These are phyloP conservation scores for Hemibagrus guttatus DNA, from an alignment of 2,797 vertebrate species.

Conservation along the genomic window DNA sequence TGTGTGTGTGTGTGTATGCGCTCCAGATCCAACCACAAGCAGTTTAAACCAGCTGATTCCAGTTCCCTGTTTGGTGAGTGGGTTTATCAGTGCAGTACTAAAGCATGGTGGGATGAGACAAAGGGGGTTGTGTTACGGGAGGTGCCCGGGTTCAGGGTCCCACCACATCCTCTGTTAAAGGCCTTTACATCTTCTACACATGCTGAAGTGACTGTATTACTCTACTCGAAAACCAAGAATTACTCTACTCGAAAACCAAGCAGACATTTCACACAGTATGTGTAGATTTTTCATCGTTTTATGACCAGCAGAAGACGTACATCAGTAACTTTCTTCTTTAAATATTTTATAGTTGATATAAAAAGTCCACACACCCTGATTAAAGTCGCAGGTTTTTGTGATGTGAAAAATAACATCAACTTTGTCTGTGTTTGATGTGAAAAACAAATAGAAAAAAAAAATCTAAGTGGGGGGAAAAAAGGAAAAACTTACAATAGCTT, in stretches of 20 bases:
- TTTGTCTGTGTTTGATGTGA: too few relatives aligned
- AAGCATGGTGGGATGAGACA: slow-evolving; percentile 25
- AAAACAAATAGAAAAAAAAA: too few relatives aligned
- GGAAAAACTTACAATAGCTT: neutral
- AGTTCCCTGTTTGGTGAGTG: slow-evolving; percentile 54
- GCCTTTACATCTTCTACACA: neutral
- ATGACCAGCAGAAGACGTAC: neutral
- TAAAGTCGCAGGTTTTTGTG: neutral
- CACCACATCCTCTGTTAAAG: neutral
- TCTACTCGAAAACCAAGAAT: too few relatives aligned
- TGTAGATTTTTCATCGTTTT: neutral
- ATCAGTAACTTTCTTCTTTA: too few relatives aligned
- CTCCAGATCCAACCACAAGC: slow-evolving; percentile 50
- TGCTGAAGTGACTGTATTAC: neutral
- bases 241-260: neutral
- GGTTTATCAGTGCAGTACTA: slow-evolving; percentile 52
- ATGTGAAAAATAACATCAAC: neutral
- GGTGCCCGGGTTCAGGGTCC: slow-evolving; percentile 30
- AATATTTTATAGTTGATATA: too few relatives aligned
- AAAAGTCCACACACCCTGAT: too few relatives aligned
- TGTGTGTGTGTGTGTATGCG: slow-evolving; percentile 19
- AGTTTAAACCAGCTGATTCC: slow-evolving; percentile 63
- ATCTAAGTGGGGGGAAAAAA: neutral
- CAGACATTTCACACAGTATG: neutral
- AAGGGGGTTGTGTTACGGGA: slow-evolving; percentile 13